phyloP scores from a whole-genome alignment of 64 coral and sea anemone species.

The Actinia equina region DNA sequence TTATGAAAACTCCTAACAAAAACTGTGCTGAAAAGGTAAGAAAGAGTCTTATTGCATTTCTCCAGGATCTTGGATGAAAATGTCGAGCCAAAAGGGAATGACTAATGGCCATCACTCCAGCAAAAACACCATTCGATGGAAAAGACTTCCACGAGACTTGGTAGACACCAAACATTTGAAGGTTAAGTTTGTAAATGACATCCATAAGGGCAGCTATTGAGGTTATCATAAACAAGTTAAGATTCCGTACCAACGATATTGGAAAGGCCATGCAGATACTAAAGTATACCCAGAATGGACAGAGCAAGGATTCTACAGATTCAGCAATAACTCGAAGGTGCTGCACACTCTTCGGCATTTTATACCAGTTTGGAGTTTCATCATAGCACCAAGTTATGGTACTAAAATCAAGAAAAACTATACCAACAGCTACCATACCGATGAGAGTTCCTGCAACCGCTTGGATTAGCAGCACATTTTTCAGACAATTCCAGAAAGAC shows the following conservation, averaged over 20 bases:
- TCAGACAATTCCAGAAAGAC: too few species aligned
- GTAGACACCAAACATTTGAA: constrained; percentile 66
- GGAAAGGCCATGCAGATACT: too few species aligned
- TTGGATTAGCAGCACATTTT: too few species aligned
- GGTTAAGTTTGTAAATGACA: constrained; percentile 49
- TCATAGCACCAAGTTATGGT: too few species aligned
- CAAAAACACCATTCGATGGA: constrained; percentile 59
- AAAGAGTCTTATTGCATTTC: constrained; percentile 29
- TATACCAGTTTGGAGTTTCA: too few species aligned
- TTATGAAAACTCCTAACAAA: constrained; percentile 35
- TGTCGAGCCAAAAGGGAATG: constrained; percentile 44
- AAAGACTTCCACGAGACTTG: constrained; percentile 55
- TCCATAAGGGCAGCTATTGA: constrained; percentile 47
- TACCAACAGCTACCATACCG: too few species aligned
- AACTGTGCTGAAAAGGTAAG: constrained; percentile 52
- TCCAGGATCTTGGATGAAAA: constrained; percentile 4
- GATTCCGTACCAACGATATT: constrained; percentile 29
- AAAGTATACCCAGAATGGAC: too few species aligned
- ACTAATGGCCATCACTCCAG: constrained; percentile 29
- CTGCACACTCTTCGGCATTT: too few species aligned
- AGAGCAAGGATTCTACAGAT: too few species aligned
- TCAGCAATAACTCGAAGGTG: too few species aligned
- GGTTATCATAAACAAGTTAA: constrained; percentile 53
- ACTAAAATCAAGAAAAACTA: too few species aligned
- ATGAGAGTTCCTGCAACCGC: too few species aligned